Conservation (phyloP, 2,888 invertebrate genomes). For the Philaethria dido region DNA sequence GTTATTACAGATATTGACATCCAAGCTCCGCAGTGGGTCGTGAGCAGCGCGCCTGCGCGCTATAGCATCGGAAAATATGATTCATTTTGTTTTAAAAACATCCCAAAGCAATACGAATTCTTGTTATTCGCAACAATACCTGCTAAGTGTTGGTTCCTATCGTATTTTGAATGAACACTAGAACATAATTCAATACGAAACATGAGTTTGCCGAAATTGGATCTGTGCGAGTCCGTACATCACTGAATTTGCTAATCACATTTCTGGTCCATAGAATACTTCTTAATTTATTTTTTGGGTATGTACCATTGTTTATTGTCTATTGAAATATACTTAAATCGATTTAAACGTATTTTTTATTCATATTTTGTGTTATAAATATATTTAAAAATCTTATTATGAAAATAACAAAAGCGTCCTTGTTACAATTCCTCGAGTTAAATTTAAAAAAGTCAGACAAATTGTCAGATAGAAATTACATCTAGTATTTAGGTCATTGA, state of each 20-base stretch:
- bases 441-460: conserved; percentile 36
- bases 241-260: conserved; percentile 39
- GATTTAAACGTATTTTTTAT: neutral
- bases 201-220: conserved; percentile 73
- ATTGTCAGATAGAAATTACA: conserved; percentile 33
- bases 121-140: conserved; percentile 44
- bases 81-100: conserved; percentile 57
- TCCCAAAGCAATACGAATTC: conserved; percentile 54
- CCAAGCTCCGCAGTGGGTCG: conserved; percentile 56
- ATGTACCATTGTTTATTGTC: conserved; percentile 12
- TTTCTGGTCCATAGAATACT: neutral
- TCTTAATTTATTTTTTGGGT: conserved; percentile 11
- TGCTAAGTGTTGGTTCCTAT: conserved; percentile 51
- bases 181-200: conserved; percentile 47
- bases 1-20: conserved; percentile 48
- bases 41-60: conserved; percentile 64
- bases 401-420: conserved; percentile 20
- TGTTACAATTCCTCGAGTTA: conserved; percentile 40
- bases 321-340: neutral
- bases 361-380: neutral
- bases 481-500: conserved; percentile 39
- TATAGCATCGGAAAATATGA: conserved; percentile 48
- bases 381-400: conserved; percentile 7
- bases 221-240: conserved; percentile 61
- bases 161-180: conserved; percentile 48